These are phyloP conservation scores for Hypselothyrea guttata DNA, from an alignment of 2,888 invertebrate genomes.

Conservation along the genomic window DNA sequence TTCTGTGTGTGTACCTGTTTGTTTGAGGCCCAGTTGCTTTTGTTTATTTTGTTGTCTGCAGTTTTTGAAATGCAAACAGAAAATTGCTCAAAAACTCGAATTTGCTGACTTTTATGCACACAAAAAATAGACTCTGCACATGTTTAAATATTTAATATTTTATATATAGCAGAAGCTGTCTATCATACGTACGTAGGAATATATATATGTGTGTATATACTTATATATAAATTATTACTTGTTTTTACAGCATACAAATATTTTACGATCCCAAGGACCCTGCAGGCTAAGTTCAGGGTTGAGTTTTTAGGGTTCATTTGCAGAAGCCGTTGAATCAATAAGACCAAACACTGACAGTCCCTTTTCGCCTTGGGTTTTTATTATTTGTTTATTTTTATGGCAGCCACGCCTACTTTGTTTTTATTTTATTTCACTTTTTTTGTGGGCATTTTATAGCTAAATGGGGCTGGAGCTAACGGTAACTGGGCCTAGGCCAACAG, in stretches of 20 bases:
- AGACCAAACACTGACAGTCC: neutral
- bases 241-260: slow-evolving; percentile 48
- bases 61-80: slow-evolving; percentile 66
- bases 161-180: slow-evolving; percentile 10
- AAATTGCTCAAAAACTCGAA: slow-evolving; percentile 46
- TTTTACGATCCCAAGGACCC: slow-evolving; percentile 41
- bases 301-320: slow-evolving; percentile 5
- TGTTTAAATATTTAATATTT: slow-evolving; percentile 40
- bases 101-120: slow-evolving; percentile 69
- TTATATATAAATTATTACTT: slow-evolving; percentile 37
- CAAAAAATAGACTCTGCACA: slow-evolving; percentile 24
- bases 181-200: slow-evolving; percentile 3
- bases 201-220: slow-evolving; percentile 6
- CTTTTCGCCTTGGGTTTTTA: slow-evolving; percentile 22
- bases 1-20: slow-evolving; percentile 1
- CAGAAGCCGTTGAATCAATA: slow-evolving; percentile 3
- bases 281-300: slow-evolving; percentile 1
- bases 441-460: slow-evolving; percentile 42
- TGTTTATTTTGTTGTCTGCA: slow-evolving; percentile 52
- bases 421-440: too few species aligned
- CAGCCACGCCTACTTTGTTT: slow-evolving; percentile 42
- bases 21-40: slow-evolving; percentile 6
- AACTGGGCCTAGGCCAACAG: slow-evolving; percentile 18
- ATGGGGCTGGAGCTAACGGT: slow-evolving; percentile 10
- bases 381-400: slow-evolving; percentile 58